Evolutionary conservation across 2,113 vertebrate species (phyloP).

Genomic region (Lampris incognitus): DNA sequence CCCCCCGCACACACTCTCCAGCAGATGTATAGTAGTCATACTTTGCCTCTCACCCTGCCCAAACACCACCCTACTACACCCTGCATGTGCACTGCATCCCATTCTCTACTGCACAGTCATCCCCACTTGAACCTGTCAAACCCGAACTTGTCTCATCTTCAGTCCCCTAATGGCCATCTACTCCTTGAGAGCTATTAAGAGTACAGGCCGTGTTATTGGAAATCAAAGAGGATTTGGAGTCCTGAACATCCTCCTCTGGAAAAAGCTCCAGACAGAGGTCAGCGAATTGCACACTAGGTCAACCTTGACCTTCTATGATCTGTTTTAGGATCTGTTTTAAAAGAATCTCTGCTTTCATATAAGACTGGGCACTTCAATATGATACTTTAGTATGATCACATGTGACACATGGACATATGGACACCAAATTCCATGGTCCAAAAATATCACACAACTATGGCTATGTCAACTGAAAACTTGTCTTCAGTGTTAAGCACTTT

Average conservation of each 20-base stretch:
- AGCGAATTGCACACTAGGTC: constrained; percentile 68
- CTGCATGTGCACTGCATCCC: constrained; percentile 36
- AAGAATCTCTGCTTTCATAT: constrained; percentile 53
- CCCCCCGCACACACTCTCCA: neutral
- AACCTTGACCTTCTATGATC: constrained; percentile 51
- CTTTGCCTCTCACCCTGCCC: neutral
- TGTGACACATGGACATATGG: neutral
- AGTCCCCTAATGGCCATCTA: constrained; percentile 68
- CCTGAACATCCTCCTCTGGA: constrained; percentile 65
- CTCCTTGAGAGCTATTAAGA: constrained; percentile 75
- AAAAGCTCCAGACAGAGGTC: constrained; percentile 74
- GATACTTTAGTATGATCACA: neutral
- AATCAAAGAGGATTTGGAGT: constrained; percentile 85
- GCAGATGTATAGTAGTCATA: neutral
- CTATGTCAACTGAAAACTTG: neutral
- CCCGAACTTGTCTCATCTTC: constrained; percentile 59
- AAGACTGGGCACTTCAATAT: neutral
- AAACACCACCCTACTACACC: neutral
- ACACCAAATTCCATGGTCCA: neutral
- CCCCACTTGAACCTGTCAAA: constrained; percentile 75
- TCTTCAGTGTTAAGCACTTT: too few species aligned
- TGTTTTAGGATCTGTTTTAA: constrained; percentile 50
- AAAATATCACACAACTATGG: neutral
- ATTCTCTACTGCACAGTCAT: constrained; percentile 62
- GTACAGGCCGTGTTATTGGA: constrained; percentile 81